A percentile compares a stretch with the other conserved stretches of the same genome.
These are phyloP conservation scores for Mystacornis crossleyi DNA, from an alignment of 2,113 vertebrate genomes.

Conservation along the genomic window DNA sequence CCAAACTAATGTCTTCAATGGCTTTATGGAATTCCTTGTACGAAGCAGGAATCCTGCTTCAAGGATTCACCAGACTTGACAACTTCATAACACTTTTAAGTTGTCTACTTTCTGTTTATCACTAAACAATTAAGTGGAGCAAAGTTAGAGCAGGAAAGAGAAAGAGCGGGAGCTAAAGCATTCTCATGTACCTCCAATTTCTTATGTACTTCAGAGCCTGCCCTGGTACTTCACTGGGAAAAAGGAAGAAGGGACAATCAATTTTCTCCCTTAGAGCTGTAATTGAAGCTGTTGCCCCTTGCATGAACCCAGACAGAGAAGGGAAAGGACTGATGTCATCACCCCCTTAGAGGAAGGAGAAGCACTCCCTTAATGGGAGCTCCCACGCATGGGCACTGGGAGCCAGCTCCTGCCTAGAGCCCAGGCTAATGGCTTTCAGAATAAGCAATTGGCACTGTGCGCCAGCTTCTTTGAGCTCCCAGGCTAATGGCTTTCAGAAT, in stretches of 20 bases:
- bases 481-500: not conserved
- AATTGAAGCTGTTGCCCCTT: conserved; percentile 46
- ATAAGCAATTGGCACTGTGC: not conserved
- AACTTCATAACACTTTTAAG: not conserved
- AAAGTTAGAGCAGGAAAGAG: not conserved
- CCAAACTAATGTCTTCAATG: not conserved
- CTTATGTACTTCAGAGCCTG: not conserved
- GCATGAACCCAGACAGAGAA: conserved; percentile 40
- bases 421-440: not conserved
- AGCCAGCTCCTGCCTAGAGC: conserved; percentile 3
- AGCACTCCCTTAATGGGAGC: not conserved
- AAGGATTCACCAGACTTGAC: not conserved
- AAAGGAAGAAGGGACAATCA: conserved; percentile 32
- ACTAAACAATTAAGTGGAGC: not conserved
- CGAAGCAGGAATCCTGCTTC: not conserved
- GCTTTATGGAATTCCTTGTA: not conserved
- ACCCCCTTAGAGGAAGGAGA: not conserved
- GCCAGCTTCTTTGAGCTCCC: not conserved
- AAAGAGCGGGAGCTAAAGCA: not conserved
- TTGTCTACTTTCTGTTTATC: not conserved
- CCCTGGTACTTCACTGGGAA: not conserved
- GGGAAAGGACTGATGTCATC: conserved; percentile 57
- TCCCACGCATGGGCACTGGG: not conserved
- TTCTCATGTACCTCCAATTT: not conserved
- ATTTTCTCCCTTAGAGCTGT: not conserved